phyloP scores from a whole-genome alignment of 2,888 invertebrate genomes.

The Pocota personata region DNA sequence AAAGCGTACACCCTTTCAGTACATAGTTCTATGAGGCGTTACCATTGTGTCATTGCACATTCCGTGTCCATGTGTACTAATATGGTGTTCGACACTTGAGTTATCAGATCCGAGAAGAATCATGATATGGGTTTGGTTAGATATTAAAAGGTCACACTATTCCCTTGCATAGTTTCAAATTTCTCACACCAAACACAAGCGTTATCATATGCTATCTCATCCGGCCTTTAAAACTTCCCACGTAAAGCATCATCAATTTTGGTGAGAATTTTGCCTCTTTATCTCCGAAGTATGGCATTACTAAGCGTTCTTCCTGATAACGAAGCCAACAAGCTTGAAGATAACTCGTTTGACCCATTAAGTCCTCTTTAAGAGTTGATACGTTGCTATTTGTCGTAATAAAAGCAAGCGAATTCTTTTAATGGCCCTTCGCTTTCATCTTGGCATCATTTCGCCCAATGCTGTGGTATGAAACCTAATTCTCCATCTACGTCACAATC shows the following conservation, averaged over 20 bases:
- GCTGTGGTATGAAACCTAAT: background rate
- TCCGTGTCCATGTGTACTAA: too few species aligned
- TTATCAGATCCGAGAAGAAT: too few species aligned
- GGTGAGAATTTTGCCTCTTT: background rate
- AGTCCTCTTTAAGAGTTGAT: slow-evolving; percentile 10
- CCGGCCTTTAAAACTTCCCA: background rate
- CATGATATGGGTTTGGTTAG: too few species aligned
- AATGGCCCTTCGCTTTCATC: background rate
- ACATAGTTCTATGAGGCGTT: too few species aligned
- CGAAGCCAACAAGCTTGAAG: background rate
- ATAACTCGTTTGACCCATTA: slow-evolving; percentile 16
- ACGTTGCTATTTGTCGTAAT: background rate
- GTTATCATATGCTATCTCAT: background rate
- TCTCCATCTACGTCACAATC: background rate
- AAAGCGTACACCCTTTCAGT: too few species aligned
- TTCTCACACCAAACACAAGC: background rate
- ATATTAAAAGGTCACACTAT: too few species aligned
- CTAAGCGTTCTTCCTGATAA: background rate
- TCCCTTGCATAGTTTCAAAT: too few species aligned
- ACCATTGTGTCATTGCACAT: too few species aligned
- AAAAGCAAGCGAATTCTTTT: slow-evolving; percentile 1
- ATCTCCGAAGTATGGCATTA: background rate
- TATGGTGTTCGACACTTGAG: too few species aligned
- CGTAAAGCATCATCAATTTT: background rate
- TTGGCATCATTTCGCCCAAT: background rate